Evolutionary conservation across 2,888 invertebrate genomes (phyloP).

Genomic region (Dichetophora obliterata): DNA sequence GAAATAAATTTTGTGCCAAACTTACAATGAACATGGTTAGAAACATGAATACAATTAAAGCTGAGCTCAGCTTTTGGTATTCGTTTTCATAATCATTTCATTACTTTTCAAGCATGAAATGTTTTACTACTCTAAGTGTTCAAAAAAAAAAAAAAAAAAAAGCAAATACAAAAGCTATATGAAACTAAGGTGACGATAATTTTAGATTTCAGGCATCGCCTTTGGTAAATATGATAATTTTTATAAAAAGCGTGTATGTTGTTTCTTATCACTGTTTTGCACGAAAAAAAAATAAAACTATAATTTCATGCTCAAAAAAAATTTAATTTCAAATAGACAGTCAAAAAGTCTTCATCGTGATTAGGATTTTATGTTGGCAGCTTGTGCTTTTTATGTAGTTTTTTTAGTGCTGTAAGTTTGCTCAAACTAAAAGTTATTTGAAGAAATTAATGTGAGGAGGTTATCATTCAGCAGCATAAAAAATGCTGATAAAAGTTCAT

Average conservation of each 20-base stretch:
- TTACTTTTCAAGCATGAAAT: neutral
- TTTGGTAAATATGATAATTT: neutral
- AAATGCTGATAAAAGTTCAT: constrained; percentile 60
- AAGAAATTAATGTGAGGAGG: constrained; percentile 51
- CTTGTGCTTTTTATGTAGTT: neutral
- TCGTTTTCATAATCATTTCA: neutral
- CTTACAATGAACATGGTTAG: neutral
- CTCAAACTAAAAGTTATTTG: constrained; percentile 11
- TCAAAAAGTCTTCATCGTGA: neutral
- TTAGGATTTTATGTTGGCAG: neutral
- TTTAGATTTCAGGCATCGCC: neutral
- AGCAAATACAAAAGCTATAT: neutral
- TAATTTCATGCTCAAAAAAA: neutral
- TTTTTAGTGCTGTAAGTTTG: neutral
- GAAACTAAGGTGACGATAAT: too few species aligned
- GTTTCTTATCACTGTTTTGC: too few species aligned
- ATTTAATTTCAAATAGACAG: neutral
- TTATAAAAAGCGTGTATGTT: too few species aligned
- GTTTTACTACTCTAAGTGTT: neutral
- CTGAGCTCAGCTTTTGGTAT: neutral
- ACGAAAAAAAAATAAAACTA: too few species aligned
- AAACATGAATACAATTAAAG: neutral
- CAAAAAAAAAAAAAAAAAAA: neutral
- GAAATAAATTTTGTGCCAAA: neutral
- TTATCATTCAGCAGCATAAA: constrained; percentile 56